Evolutionary conservation across 2,113 vertebrate species (phyloP), one percentile per base, ranked within the genome.

Genomic region (Lophius piscatorius): DNA sequence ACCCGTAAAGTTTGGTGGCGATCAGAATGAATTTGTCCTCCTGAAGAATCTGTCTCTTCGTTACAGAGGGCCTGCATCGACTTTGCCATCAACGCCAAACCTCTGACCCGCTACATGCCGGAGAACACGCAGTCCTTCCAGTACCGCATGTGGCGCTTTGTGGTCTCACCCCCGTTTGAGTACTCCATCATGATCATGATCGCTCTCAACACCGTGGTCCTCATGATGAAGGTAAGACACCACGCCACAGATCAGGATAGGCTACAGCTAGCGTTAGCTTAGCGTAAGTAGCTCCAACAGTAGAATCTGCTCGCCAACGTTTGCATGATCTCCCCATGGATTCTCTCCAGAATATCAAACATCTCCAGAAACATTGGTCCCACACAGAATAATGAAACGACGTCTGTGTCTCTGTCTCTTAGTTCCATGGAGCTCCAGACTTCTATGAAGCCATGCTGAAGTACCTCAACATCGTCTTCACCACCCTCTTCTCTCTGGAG

Each of bases 161-260:
- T 98, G 71, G 97, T 98, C 31, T 99, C 97, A 0, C 89, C 95
- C 8, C 97, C 96, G 8, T 98, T 99, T 17, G 97, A 99, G 63
- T 99, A 98, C 78, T 96, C 96, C 71, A 98, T 99, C 80, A 97
- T 99, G 95, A 94, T 94, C 69, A 96, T 99, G 95, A 99, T 99
- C 0, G 97, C 96, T 1, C 92, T 99, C 86, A 99, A 99, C 82
- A 99, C 97, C 0, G 93, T 96, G 40, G 97, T 98, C 14, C 93
- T 99, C 45, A 99, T 99, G 97, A 99, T 99, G 97, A 99, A 98
- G 95, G 96, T 98, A 50, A 54, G 54, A 22, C 8, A 2, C 3
- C 9, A 38, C 1, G 18, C 45, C 5, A 14, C 13, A 14, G 33
- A 35, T 13, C 12, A 12, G 2, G 3, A 35, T 14, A 35, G 5